Conservation (phyloP, 2,797 vertebrate species). For the Octomys mimax region DNA sequence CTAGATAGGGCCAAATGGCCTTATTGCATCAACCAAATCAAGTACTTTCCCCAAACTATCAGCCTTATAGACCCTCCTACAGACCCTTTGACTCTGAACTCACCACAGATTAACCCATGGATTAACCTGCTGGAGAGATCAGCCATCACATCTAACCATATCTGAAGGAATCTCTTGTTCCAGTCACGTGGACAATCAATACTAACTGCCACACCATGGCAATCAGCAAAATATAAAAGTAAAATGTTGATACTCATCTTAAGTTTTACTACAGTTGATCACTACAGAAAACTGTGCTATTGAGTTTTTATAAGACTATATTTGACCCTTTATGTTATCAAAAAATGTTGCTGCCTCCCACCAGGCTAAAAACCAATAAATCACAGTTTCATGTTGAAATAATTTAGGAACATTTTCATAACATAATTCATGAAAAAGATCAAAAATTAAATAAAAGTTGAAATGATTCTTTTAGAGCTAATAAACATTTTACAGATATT, state of each 20-base stretch:
- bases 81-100: background rate
- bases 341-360: background rate
- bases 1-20: background rate
- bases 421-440: background rate
- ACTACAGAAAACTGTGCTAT: background rate
- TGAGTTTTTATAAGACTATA: background rate
- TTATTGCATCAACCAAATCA: background rate
- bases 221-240: background rate
- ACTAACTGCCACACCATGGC: background rate
- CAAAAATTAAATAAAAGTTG: background rate
- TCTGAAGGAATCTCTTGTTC: background rate
- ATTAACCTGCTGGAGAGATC: background rate
- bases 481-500: background rate
- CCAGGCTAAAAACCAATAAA: background rate
- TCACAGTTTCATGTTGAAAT: background rate
- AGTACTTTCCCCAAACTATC: too few species aligned
- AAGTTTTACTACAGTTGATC: background rate
- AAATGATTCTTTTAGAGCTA: constrained; percentile 17
- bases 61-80: background rate
- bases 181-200: background rate
- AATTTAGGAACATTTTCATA: background rate
- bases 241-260: background rate
- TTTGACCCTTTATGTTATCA: background rate
- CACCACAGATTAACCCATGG: background rate
- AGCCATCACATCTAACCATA: too few species aligned